Evolutionary conservation across 2,797 vertebrate species (phyloP).

Genomic region (Adrianichthys oophorus): DNA sequence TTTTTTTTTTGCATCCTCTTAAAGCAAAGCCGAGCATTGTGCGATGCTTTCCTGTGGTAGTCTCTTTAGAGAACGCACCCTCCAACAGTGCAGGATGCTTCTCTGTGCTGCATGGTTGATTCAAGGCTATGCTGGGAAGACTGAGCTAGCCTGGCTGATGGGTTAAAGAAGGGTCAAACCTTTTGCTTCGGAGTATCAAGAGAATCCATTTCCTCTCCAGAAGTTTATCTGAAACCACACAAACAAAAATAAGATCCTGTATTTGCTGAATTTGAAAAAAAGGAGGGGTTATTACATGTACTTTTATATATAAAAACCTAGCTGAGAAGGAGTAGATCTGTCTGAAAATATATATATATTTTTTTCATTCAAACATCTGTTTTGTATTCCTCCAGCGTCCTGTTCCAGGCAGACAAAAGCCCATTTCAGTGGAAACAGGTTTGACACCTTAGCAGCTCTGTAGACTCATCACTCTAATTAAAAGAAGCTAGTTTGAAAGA

Average conservation of each 20-base stretch:
- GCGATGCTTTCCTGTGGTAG: conserved; percentile 73
- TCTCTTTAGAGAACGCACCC: conserved; percentile 58
- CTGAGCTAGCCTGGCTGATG: conserved; percentile 31
- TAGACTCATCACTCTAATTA: too few species aligned
- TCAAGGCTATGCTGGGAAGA: background rate
- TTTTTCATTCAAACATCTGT: too few species aligned
- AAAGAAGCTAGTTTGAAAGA: background rate
- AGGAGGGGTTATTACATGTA: too few species aligned
- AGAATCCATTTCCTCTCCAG: conserved; percentile 63
- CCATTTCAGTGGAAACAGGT: too few species aligned
- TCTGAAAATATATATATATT: too few species aligned
- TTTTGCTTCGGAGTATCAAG: conserved; percentile 40
- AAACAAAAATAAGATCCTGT: conserved; percentile 10
- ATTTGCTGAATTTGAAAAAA: background rate
- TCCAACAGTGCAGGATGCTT: conserved; percentile 38
- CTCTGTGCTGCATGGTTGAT: conserved; percentile 8
- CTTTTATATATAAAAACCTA: too few species aligned
- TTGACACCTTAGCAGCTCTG: too few species aligned
- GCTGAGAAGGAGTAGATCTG: too few species aligned
- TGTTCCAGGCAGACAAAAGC: too few species aligned
- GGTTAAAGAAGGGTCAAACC: conserved; percentile 55
- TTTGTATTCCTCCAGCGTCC: too few species aligned
- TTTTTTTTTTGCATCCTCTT: conserved; percentile 43
- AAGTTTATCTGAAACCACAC: conserved; percentile 33
- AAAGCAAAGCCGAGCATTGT: conserved; percentile 74